Evolutionary conservation across 2,797 vertebrate genomes (phyloP), one percentile per base, ranked within the genome.

Genomic region (Spondyliosoma cantharus): DNA sequence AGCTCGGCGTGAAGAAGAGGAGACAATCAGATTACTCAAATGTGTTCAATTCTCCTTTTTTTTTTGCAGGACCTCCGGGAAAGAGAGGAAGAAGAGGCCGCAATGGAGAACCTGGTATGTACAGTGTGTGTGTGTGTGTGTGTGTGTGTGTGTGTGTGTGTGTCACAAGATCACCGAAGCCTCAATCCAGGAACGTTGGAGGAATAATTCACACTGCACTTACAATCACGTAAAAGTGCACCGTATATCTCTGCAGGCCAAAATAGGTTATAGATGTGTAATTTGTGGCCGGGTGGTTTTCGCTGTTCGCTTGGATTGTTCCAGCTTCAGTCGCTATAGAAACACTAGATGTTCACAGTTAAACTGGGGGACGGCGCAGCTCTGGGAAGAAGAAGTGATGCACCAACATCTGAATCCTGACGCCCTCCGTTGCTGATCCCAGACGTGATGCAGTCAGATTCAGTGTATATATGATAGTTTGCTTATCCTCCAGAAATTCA

Each of bases 21-120:
- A 90, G 82, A 88, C 67, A 83, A 86, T 86, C 57, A 66, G 78
- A 89, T 72, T 37, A 64, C 73, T 78, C 74, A 73, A 37, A 78
- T 76, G 77, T 76, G 53, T 84, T 80, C 22, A 84, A 54, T 85
- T 71, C 70, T 74, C 2, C 8, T 32, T 32, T 32, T 32, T 32
- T 32, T 83, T 42, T 84, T 94, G 80, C 92, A 99, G 98, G 98
- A 91, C 98, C 97, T 94, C 97, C 97, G 2, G 98, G 98, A 81
- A 99, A 99, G 92, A 95, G 97, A 91, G 98, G 98, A 93, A 97
- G 98, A 95, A 95, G 97, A 87, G 98, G 98, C 87, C 96, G 96
- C 91, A 96, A 97, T 93, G 98, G 98, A 93, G 97, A 98, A 91
- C 94, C 96, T 69, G 98, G 98, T 99, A 95, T 94, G 96, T 95